phyloP scores from a whole-genome alignment of 2,113 vertebrate genomes.

The Hydropotes inermis region DNA sequence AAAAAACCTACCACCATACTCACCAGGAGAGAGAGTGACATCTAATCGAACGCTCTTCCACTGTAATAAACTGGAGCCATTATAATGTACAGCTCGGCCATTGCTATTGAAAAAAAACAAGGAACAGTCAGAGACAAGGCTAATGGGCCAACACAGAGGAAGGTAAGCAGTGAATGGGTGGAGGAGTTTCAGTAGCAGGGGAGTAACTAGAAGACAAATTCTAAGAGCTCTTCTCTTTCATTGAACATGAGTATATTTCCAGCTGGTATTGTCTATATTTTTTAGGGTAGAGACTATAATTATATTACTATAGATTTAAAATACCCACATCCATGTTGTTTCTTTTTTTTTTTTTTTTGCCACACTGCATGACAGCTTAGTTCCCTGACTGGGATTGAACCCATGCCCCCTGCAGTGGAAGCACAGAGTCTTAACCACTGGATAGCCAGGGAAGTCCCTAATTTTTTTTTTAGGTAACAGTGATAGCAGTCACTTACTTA shows the following conservation, averaged over 20 bases:
- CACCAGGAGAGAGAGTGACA: slow-evolving; percentile 95
- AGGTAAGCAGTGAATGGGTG: fast-evolving
- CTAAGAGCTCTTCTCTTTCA: neutral
- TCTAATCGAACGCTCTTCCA: slow-evolving; percentile 98
- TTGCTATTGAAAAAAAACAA: slow-evolving; percentile 83
- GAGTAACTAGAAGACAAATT: neutral
- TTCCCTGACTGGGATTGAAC: neutral
- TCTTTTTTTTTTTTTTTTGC: neutral
- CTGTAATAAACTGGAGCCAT: slow-evolving; percentile 97
- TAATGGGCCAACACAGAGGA: neutral
- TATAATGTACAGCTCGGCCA: slow-evolving; percentile 97
- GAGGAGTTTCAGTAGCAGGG: neutral
- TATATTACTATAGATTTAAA: neutral
- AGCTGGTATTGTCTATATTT: neutral
- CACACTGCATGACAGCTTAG: neutral
- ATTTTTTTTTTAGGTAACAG: neutral
- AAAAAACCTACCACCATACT: slow-evolving; percentile 40
- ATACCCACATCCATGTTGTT: neutral
- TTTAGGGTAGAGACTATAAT: neutral
- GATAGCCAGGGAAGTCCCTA: neutral
- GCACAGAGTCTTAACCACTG: neutral
- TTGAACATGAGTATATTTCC: neutral
- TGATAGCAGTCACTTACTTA: slow-evolving; percentile 86
- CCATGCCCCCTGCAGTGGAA: neutral
- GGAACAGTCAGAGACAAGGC: slow-evolving; percentile 4